Conservation (phyloP, 1,140 invertebrate genomes). For the Tyrophagus putrescentiae region DNA sequence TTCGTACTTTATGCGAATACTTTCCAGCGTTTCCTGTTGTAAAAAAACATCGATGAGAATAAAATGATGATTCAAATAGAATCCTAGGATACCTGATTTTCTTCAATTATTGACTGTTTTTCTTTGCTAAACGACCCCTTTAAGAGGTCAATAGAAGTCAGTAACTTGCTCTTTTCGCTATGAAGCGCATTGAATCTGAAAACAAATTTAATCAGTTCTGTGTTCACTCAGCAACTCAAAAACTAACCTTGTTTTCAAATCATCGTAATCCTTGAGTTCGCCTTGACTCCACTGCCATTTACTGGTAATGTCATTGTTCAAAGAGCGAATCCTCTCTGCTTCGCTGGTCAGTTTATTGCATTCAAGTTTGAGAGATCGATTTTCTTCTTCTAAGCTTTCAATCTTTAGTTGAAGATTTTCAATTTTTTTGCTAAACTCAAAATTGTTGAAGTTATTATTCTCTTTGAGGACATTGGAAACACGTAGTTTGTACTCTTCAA, state of each 20-base stretch:
- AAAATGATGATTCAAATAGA: too few species aligned
- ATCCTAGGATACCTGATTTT: neutral
- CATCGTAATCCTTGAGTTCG: neutral
- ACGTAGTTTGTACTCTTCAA: slow-evolving; percentile 21
- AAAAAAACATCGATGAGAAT: too few species aligned
- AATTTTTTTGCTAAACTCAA: slow-evolving; percentile 3
- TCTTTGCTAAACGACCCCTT: slow-evolving; percentile 2
- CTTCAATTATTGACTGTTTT: neutral
- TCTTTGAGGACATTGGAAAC: slow-evolving; percentile 16
- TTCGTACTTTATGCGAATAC: neutral
- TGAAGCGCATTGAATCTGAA: neutral
- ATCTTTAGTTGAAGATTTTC: slow-evolving; percentile 2
- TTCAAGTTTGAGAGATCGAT: neutral
- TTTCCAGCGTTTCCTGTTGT: neutral
- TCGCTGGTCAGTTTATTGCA: neutral
- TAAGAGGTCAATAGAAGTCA: neutral
- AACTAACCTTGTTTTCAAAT: too few species aligned
- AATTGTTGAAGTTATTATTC: slow-evolving; percentile 9
- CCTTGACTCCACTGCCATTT: neutral
- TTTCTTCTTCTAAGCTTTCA: neutral
- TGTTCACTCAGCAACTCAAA: too few species aligned
- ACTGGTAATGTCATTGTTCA: neutral
- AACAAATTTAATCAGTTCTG: too few species aligned
- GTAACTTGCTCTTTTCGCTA: neutral
- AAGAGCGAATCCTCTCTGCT: neutral